Evolutionary conservation across 2,888 invertebrate species (phyloP).

Genomic region (Clitarchus hookeri): DNA sequence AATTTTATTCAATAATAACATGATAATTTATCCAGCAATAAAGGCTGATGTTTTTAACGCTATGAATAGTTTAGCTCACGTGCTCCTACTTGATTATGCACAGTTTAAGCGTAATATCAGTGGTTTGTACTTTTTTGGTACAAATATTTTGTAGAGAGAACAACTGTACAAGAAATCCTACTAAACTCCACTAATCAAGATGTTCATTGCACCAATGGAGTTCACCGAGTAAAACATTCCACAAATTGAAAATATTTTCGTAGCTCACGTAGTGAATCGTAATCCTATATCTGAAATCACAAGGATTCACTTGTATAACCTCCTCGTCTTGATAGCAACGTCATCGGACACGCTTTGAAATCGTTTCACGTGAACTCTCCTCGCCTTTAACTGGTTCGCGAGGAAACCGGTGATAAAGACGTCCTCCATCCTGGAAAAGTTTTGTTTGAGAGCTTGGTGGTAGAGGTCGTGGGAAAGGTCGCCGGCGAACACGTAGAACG

Average conservation of each 20-base stretch:
- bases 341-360: neutral
- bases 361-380: conserved; percentile 62
- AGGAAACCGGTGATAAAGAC: conserved; percentile 90
- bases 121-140: too few species aligned
- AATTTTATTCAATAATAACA: too few species aligned
- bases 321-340: neutral
- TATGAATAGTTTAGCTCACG: too few species aligned
- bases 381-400: conserved; percentile 71
- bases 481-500: conserved; percentile 82
- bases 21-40: too few species aligned
- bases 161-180: too few species aligned
- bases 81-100: too few species aligned
- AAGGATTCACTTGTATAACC: neutral
- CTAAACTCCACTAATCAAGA: too few species aligned
- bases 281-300: neutral
- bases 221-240: neutral
- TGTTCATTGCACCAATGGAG: neutral
- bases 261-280: neutral
- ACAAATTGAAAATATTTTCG: neutral
- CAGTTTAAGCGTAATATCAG: too few species aligned
- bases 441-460: conserved; percentile 67
- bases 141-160: too few species aligned
- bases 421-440: conserved; percentile 86
- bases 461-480: conserved; percentile 74
- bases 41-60: too few species aligned